Evolutionary conservation across 2,888 invertebrate species (phyloP).

Genomic region (Euclidia mi): DNA sequence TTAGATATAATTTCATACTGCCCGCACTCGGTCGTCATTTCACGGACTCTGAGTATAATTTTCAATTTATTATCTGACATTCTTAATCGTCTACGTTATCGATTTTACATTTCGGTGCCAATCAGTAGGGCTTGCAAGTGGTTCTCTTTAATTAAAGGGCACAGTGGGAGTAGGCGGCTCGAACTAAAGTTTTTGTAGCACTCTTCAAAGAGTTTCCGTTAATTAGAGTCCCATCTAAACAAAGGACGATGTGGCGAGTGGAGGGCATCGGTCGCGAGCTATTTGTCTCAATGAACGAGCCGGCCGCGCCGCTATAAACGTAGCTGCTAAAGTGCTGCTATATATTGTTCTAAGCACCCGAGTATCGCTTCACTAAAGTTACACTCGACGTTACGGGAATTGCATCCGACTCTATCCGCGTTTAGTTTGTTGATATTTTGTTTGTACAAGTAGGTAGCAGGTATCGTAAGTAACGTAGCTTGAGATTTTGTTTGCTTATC

Average conservation of each 20-base stretch:
- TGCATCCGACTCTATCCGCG: constrained; percentile 17
- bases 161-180: constrained; percentile 43
- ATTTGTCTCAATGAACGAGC: constrained; percentile 57
- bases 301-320: constrained; percentile 53
- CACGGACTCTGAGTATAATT: constrained; percentile 33
- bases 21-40: constrained; percentile 29
- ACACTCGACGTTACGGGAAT: constrained; percentile 31
- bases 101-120: constrained; percentile 52
- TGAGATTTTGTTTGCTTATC: constrained; percentile 43
- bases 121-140: constrained; percentile 47
- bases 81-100: constrained; percentile 43
- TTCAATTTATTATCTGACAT: constrained; percentile 35
- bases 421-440: constrained; percentile 11
- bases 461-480: no score
- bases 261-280: constrained; percentile 39
- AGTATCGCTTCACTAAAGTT: constrained; percentile 35
- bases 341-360: constrained; percentile 46
- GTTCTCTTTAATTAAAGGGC: constrained; percentile 66
- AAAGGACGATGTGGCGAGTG: constrained; percentile 56
- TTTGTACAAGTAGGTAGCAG: constrained; percentile 8
- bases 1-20: constrained; percentile 32
- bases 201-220: constrained; percentile 67
- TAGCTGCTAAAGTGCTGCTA: constrained; percentile 45
- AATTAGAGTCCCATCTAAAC: constrained; percentile 71
- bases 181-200: constrained; percentile 63